phyloP scores from a whole-genome alignment of 2,113 vertebrate species.

The Brachionichthys hirsutus region DNA sequence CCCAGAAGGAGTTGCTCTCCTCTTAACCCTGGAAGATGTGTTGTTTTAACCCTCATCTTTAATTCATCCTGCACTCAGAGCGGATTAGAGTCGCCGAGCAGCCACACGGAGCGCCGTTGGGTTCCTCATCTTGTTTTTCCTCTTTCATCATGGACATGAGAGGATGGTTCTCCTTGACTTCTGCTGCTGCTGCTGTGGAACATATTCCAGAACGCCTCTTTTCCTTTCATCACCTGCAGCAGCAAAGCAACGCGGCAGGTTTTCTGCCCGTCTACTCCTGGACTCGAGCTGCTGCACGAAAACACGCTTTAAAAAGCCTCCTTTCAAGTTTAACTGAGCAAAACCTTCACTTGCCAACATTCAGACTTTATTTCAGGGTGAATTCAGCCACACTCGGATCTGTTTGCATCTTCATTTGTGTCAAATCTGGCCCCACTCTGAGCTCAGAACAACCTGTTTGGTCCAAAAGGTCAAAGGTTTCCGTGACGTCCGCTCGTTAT shows the following conservation, averaged over 20 bases:
- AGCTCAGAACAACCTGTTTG: too few relatives aligned
- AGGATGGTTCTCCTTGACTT: neutral
- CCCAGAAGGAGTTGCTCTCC: conserved; percentile 12
- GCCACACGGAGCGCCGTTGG: conserved; percentile 59
- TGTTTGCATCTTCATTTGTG: neutral
- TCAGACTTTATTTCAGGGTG: too few relatives aligned
- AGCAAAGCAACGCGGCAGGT: too few relatives aligned
- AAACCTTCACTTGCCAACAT: too few relatives aligned
- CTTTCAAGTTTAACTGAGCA: too few relatives aligned
- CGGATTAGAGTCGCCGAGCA: conserved; percentile 42
- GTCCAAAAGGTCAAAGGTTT: conserved; percentile 37
- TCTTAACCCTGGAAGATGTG: conserved; percentile 84
- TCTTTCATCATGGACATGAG: conserved; percentile 26
- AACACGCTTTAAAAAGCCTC: too few relatives aligned
- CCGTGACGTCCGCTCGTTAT: conserved; percentile 9
- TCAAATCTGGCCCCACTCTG: neutral
- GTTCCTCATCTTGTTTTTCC: conserved; percentile 39
- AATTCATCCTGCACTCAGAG: conserved; percentile 80
- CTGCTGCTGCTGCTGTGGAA: too few relatives aligned
- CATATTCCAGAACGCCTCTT: too few relatives aligned
- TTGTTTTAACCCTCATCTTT: conserved; percentile 89
- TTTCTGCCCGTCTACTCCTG: too few relatives aligned
- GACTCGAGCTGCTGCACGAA: too few relatives aligned
- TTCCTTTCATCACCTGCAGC: too few relatives aligned
- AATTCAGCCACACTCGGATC: too few relatives aligned